These are phyloP conservation scores for Solenopsis invicta DNA, from an alignment of 1,140 invertebrate species.

Conservation along the genomic window DNA sequence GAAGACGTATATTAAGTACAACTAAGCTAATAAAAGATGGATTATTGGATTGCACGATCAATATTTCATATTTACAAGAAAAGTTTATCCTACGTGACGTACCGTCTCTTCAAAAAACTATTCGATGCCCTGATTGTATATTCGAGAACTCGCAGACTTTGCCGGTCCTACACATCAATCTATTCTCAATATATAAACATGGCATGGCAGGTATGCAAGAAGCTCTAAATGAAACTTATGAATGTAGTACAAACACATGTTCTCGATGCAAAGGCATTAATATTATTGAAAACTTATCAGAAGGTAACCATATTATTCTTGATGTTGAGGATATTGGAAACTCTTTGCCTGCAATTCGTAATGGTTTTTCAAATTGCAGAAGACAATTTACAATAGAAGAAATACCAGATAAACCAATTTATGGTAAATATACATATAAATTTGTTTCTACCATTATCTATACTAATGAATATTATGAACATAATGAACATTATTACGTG, in stretches of 20 bases:
- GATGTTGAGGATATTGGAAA: not conserved
- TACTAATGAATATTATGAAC: not conserved
- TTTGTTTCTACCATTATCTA: not conserved
- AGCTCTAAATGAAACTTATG: not conserved
- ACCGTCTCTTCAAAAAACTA: not conserved
- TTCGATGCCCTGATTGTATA: not conserved
- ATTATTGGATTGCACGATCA: not conserved
- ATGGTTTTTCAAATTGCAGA: not conserved
- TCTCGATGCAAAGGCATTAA: not conserved
- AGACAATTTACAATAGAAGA: not conserved
- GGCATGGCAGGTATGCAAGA: not conserved
- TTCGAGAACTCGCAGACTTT: not conserved
- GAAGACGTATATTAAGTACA: constrained; percentile 2
- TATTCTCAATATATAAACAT: not conserved
- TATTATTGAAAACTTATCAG: not conserved
- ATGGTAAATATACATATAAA: not conserved
- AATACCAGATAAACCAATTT: constrained; percentile 6
- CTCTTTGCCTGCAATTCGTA: not conserved
- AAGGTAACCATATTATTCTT: not conserved
- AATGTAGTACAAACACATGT: not conserved
- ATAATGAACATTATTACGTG: not conserved
- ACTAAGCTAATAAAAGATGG: not conserved
- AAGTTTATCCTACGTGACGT: not conserved
- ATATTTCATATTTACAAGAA: constrained; percentile 15
- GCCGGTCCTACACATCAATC: not conserved